Conservation (phyloP, 2,797 vertebrate species). For the Sebastes minor region DNA sequence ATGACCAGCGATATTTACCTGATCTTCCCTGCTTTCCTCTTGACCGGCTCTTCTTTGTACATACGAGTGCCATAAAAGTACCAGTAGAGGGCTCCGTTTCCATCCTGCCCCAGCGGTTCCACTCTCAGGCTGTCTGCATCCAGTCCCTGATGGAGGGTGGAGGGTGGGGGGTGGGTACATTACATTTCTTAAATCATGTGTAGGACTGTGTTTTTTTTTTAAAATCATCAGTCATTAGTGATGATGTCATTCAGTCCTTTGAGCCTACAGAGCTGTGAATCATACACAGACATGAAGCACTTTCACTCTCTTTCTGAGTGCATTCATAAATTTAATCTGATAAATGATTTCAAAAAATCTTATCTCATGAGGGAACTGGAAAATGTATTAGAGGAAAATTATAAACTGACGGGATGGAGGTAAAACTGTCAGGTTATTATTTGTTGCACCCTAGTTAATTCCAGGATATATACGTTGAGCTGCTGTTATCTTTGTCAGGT, state of each 20-base stretch:
- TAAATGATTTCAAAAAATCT: not conserved
- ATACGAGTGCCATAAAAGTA: constrained; percentile 98
- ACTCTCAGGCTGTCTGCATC: constrained; percentile 96
- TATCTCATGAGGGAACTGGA: not conserved
- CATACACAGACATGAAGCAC: not conserved
- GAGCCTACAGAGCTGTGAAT: constrained; percentile 9
- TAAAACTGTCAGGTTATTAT: constrained; percentile 7
- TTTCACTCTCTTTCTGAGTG: not conserved
- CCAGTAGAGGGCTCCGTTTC: constrained; percentile 95
- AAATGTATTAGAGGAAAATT: not conserved
- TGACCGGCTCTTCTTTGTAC: constrained; percentile 93
- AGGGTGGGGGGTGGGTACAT: not conserved
- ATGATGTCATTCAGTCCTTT: constrained; percentile 38
- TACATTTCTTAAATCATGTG: constrained; percentile 33
- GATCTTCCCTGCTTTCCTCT: constrained; percentile 64
- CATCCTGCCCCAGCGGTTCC: constrained; percentile 95
- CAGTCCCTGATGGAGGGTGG: constrained; percentile 84
- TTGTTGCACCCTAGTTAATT: not conserved
- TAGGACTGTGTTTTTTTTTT: constrained; percentile 8
- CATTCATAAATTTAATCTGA: constrained; percentile 9
- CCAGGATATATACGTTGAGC: not conserved
- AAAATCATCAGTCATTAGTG: constrained; percentile 30
- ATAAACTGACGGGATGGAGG: not conserved
- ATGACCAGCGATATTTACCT: constrained; percentile 72
- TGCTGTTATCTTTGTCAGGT: not conserved